Conservation (phyloP, 2,113 vertebrate genomes). For the Phaethornis superciliosus region DNA sequence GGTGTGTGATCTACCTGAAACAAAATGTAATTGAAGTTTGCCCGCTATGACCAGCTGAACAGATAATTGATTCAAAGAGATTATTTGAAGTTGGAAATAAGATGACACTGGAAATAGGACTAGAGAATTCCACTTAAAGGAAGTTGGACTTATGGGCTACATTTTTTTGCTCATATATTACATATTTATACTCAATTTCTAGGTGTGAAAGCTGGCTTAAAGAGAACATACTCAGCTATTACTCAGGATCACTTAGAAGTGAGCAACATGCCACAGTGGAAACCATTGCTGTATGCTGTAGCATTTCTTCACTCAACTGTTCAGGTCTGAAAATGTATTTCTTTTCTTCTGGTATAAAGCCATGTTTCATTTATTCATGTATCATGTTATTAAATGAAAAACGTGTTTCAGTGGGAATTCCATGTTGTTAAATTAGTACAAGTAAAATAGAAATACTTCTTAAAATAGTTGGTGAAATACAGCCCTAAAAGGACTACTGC, state of each 20-base stretch:
- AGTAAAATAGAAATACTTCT: not conserved
- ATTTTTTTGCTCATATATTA: not conserved
- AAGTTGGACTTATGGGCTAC: not conserved
- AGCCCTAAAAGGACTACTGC: not conserved
- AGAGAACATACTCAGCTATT: slow-evolving; percentile 80
- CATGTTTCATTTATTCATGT: not conserved
- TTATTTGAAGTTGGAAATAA: not conserved
- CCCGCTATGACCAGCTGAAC: not conserved
- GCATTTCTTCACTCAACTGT: slow-evolving; percentile 87
- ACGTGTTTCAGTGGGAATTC: not conserved
- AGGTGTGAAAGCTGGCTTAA: slow-evolving; percentile 87
- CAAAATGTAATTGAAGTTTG: not conserved
- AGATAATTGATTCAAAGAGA: not conserved
- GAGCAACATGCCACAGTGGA: slow-evolving; percentile 84
- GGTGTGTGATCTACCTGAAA: not conserved
- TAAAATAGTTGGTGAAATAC: not conserved
- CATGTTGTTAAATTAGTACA: not conserved
- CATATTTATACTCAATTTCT: not conserved
- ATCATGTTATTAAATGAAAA: not conserved
- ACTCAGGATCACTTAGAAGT: slow-evolving; percentile 83
- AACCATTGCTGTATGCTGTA: slow-evolving; percentile 81
- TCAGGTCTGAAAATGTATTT: slow-evolving; percentile 71
- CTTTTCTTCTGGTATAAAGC: not conserved
- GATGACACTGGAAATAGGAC: not conserved
- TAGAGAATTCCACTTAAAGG: not conserved